Percentiles rank a stretch among this genome's conserved stretches.
phyloP scores from a whole-genome alignment of 2,888 invertebrate species.

The Epinotia bilunana region DNA sequence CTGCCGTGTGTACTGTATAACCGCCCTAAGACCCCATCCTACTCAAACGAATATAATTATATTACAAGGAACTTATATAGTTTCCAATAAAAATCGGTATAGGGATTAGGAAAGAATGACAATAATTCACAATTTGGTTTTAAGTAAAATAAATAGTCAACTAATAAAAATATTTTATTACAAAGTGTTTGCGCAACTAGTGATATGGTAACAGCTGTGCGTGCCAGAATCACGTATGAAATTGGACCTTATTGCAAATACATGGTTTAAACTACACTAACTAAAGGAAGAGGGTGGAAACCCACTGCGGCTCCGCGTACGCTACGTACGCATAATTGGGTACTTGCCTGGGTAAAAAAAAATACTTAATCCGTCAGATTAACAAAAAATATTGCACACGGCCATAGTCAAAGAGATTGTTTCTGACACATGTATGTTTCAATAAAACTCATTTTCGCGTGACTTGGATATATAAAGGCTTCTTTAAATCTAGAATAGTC shows the following conservation, averaged over 20 bases:
- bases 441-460: constrained; percentile 4
- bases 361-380: no score
- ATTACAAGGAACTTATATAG: no score
- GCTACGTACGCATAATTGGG: no score
- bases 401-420: no score
- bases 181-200: constrained; percentile 51
- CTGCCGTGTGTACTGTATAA: no score
- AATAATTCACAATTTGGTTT: not conserved
- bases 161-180: constrained; percentile 39
- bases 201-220: constrained; percentile 50
- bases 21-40: no score
- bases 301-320: no score
- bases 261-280: not conserved
- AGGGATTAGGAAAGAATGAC: no score
- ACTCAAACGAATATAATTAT: no score
- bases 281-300: not conserved
- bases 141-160: constrained; percentile 8
- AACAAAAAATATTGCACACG: no score
- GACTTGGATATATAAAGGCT: constrained; percentile 1
- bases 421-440: not conserved
- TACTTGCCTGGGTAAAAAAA: no score
- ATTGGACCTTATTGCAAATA: constrained; percentile 6
- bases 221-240: constrained; percentile 19
- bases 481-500: not conserved
- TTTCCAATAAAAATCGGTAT: no score